Evolutionary conservation across 2,888 invertebrate genomes (phyloP).

Genomic region (Bombylius major): DNA sequence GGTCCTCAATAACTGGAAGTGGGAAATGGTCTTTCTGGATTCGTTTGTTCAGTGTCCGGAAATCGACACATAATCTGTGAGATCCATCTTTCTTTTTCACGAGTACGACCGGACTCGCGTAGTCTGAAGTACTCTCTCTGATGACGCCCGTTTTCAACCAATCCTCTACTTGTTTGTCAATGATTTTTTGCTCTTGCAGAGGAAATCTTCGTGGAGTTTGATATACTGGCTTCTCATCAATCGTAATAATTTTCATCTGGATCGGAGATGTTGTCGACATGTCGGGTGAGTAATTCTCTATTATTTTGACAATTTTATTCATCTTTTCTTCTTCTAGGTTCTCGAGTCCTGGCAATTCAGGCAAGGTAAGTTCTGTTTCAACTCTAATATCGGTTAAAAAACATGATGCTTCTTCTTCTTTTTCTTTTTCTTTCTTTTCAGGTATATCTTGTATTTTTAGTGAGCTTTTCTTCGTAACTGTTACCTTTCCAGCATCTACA

Average conservation of each 20-base stretch:
- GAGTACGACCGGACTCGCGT: constrained; percentile 3
- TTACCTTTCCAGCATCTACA: too few species aligned
- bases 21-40: constrained; percentile 17
- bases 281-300: neutral
- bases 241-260: neutral
- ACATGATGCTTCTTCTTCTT: too few species aligned
- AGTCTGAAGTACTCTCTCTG: constrained; percentile 7
- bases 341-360: too few species aligned
- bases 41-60: neutral
- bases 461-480: too few species aligned
- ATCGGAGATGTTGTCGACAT: neutral
- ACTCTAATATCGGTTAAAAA: too few species aligned
- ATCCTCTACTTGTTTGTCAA: neutral
- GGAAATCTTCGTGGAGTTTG: constrained; percentile 1
- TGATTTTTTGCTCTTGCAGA: neutral
- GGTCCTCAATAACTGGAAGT: constrained; percentile 22
- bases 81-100: neutral
- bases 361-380: too few species aligned
- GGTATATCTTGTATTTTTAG: too few species aligned
- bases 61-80: neutral
- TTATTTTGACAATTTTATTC: neutral
- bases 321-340: too few species aligned
- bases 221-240: neutral
- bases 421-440: too few species aligned
- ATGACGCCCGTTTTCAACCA: neutral